phyloP scores from a whole-genome alignment of 2,888 invertebrate species.

The Hydrotaea diabolus region DNA sequence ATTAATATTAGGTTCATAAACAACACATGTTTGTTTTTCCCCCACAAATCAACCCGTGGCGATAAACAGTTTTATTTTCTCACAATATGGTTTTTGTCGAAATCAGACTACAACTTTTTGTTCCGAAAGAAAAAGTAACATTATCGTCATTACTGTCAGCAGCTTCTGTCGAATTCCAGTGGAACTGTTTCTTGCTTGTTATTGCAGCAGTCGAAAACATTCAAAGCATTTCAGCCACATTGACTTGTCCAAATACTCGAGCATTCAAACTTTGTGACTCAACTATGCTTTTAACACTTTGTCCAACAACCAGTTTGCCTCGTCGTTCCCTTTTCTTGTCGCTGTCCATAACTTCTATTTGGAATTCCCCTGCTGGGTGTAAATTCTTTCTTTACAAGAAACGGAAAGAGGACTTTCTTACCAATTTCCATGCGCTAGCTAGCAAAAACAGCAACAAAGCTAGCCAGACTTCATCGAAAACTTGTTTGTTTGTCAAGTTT shows the following conservation, averaged over 20 bases:
- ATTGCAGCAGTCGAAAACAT: neutral
- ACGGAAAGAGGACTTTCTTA: neutral
- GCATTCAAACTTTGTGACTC: slow-evolving; percentile 57
- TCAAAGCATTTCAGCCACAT: neutral
- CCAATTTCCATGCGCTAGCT: neutral
- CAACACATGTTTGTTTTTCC: too few relatives aligned
- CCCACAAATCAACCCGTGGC: too few relatives aligned
- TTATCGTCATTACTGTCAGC: slow-evolving; percentile 19
- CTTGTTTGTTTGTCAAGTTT: slow-evolving; percentile 29
- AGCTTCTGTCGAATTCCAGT: neutral
- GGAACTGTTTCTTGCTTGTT: neutral
- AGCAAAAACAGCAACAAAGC: neutral
- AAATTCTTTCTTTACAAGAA: neutral
- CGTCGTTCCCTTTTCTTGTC: too few relatives aligned
- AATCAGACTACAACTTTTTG: neutral
- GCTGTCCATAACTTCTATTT: too few relatives aligned
- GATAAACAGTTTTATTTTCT: too few relatives aligned
- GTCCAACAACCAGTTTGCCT: neutral
- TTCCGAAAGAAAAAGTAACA: slow-evolving; percentile 28
- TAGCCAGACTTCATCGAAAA: neutral
- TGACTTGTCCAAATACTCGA: neutral
- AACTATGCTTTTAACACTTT: slow-evolving; percentile 64
- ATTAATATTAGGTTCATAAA: too few relatives aligned
- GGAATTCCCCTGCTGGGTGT: neutral
- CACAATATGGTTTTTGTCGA: too few relatives aligned